Percentiles rank a stretch among this genome's conserved stretches.
Evolutionary conservation across 2,888 invertebrate species (phyloP).

Genomic region (Macroteleia sp.): DNA sequence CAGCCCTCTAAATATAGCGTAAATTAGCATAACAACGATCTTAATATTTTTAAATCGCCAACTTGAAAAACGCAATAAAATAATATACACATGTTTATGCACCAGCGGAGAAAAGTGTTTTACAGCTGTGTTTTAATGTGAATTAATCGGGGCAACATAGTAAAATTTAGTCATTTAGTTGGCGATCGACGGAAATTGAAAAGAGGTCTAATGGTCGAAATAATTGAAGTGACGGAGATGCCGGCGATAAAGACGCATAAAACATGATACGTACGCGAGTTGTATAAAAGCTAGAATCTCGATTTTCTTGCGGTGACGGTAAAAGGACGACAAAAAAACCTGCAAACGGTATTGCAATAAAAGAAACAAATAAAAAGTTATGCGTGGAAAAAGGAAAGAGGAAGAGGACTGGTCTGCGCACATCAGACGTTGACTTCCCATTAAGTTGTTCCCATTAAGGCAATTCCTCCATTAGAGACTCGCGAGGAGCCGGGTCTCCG

Average conservation of each 20-base stretch:
- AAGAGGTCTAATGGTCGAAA: neutral
- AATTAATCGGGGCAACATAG: constrained; percentile 7
- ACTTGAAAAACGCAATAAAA: constrained; percentile 7
- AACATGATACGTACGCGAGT: constrained; percentile 1
- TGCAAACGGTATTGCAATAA: constrained; percentile 61
- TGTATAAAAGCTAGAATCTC: constrained; percentile 11
- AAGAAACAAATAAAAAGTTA: constrained; percentile 59
- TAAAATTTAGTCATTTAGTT: constrained; percentile 5
- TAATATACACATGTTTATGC: constrained; percentile 8
- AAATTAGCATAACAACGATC: constrained; percentile 19
- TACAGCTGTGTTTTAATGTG: neutral
- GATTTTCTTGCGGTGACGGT: constrained; percentile 24
- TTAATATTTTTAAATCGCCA: constrained; percentile 17
- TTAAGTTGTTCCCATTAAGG: constrained; percentile 68
- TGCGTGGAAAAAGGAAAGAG: constrained; percentile 67
- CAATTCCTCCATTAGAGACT: constrained; percentile 70
- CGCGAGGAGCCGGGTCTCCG: constrained; percentile 23
- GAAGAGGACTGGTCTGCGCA: constrained; percentile 67
- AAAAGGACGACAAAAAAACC: constrained; percentile 27
- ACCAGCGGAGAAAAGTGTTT: neutral
- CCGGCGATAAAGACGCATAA: constrained; percentile 6
- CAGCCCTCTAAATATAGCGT: constrained; percentile 28
- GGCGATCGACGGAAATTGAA: constrained; percentile 17
- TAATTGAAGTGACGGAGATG: constrained; percentile 1
- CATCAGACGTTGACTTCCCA: constrained; percentile 76